Conservation (phyloP, 2,113 vertebrate genomes). For the Tonatia bakeri region DNA sequence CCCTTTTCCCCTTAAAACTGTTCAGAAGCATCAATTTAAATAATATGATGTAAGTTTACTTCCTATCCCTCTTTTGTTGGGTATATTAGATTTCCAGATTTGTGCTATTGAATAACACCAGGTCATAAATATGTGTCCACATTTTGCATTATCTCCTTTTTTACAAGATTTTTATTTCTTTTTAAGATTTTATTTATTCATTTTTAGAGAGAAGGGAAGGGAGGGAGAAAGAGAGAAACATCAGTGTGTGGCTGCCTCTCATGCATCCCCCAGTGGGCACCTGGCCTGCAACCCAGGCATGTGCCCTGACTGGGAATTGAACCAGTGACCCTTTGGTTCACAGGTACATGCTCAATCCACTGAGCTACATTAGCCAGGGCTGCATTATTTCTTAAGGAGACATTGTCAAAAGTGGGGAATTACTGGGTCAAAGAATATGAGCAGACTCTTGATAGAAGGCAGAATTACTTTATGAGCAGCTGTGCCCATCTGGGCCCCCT, state of each 20-base stretch:
- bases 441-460: background rate
- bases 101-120: background rate
- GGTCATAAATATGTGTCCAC: background rate
- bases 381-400: background rate
- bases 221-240: too few relatives aligned
- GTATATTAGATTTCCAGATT: background rate
- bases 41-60: background rate
- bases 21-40: background rate
- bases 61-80: background rate
- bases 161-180: too few relatives aligned
- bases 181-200: too few relatives aligned
- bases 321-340: too few relatives aligned
- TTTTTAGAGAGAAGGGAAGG: too few relatives aligned
- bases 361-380: too few relatives aligned
- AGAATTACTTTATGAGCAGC: background rate
- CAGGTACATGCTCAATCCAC: too few relatives aligned
- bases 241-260: too few relatives aligned
- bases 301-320: too few relatives aligned
- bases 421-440: background rate
- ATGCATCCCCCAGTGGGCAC: too few relatives aligned
- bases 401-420: background rate
- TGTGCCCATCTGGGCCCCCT: rapidly evolving
- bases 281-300: too few relatives aligned
- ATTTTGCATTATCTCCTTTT: background rate
- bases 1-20: background rate